Percentiles rank a stretch among this genome's conserved stretches.
Evolutionary conservation across 2,113 vertebrate genomes (phyloP).

Genomic region (Caranx melampygus): DNA sequence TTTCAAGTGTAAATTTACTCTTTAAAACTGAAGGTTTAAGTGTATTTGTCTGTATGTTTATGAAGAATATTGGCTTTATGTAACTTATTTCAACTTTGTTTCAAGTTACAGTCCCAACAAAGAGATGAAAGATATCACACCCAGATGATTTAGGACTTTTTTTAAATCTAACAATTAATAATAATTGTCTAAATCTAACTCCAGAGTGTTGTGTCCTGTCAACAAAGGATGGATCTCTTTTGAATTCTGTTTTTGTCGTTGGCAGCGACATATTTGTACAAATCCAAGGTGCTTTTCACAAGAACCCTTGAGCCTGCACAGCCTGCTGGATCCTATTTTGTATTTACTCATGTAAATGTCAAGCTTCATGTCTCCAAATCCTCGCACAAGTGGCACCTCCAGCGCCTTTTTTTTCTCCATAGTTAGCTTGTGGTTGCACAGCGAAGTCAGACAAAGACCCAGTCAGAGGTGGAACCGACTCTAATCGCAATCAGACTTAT

Average conservation of each 20-base stretch:
- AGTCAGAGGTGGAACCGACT: conserved; percentile 35
- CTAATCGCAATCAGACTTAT: conserved; percentile 29
- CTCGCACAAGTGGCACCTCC: not conserved
- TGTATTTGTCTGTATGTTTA: too few species aligned
- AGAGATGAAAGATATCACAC: not conserved
- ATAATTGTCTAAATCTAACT: not conserved
- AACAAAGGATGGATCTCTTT: not conserved
- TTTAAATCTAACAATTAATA: not conserved
- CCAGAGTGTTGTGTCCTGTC: not conserved
- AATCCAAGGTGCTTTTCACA: conserved; percentile 13
- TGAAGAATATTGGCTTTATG: too few species aligned
- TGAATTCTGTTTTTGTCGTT: not conserved
- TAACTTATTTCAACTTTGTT: too few species aligned
- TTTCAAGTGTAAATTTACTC: too few species aligned
- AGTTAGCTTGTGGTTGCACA: conserved; percentile 1
- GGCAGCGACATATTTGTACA: conserved; percentile 2
- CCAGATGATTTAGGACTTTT: not conserved
- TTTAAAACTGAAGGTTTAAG: too few species aligned
- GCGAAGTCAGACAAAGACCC: conserved; percentile 27
- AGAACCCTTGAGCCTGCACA: conserved; percentile 2
- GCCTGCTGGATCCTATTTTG: conserved; percentile 17
- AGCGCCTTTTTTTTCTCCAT: not conserved
- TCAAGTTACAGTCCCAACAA: too few species aligned
- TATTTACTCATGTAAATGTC: conserved; percentile 44
- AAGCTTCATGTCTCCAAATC: conserved; percentile 15